phyloP scores from a whole-genome alignment of 1,140 invertebrate genomes.

The Limonius californicus region DNA sequence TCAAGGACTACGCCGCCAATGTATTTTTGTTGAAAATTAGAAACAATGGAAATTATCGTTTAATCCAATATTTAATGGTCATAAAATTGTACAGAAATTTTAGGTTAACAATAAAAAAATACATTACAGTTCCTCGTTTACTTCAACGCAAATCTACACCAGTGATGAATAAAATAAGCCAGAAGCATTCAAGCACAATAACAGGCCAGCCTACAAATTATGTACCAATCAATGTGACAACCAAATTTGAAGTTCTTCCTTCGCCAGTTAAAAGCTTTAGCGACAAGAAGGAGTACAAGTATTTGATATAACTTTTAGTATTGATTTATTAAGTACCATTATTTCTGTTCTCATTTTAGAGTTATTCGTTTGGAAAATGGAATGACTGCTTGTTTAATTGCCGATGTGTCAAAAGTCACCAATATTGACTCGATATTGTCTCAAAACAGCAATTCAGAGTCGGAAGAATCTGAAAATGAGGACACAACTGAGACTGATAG shows the following conservation, averaged over 20 bases:
- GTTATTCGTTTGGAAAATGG: slow-evolving; percentile 64
- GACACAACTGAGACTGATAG: slow-evolving; percentile 34
- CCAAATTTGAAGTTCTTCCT: not conserved
- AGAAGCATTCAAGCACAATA: too few species aligned
- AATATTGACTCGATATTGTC: slow-evolving; percentile 39
- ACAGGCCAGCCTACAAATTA: too few species aligned
- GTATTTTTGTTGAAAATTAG: too few species aligned
- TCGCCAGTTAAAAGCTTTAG: slow-evolving; percentile 54
- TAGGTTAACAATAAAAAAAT: too few species aligned
- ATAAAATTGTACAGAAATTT: too few species aligned
- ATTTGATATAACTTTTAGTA: too few species aligned
- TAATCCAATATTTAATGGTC: too few species aligned
- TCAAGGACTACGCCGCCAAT: too few species aligned
- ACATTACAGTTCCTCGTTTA: too few species aligned
- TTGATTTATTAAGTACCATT: not conserved
- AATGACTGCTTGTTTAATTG: slow-evolving; percentile 63
- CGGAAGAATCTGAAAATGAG: slow-evolving; percentile 32
- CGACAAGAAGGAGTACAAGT: slow-evolving; percentile 59
- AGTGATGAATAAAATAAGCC: too few species aligned
- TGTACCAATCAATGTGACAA: not conserved
- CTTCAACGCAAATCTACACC: too few species aligned
- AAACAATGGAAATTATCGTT: too few species aligned
- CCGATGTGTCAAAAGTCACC: slow-evolving; percentile 49
- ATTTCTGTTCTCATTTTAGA: slow-evolving; percentile 42
- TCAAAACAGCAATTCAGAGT: slow-evolving; percentile 27